Conservation (phyloP, 2,113 vertebrate genomes). For the Picathartes gymnocephalus region DNA sequence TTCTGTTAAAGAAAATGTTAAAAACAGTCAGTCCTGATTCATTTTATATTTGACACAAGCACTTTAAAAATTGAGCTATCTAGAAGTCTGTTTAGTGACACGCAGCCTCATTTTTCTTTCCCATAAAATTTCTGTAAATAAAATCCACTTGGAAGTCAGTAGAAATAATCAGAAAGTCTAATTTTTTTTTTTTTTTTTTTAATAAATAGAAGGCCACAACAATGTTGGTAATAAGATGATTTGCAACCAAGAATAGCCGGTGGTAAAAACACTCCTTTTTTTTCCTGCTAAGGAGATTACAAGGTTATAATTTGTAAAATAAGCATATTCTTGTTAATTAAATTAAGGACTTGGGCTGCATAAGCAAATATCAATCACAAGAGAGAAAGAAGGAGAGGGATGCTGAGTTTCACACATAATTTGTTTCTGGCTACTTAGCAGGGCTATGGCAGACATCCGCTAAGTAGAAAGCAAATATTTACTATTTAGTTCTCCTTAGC, state of each 20-base stretch:
- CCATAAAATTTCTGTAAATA: background rate
- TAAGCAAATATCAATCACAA: conserved; percentile 51
- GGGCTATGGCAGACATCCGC: conserved; percentile 32
- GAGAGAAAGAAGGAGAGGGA: background rate
- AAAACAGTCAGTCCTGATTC: background rate
- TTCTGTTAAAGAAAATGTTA: background rate
- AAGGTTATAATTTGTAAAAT: conserved; percentile 72
- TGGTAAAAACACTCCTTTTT: background rate
- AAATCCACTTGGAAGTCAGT: background rate
- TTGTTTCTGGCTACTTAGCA: conserved; percentile 59
- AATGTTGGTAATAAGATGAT: background rate
- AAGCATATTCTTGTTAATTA: conserved; percentile 58
- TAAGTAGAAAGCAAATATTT: conserved; percentile 44
- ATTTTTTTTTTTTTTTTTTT: no score
- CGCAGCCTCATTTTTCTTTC: background rate
- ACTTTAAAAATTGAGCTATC: background rate
- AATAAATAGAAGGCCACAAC: background rate
- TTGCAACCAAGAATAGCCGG: background rate
- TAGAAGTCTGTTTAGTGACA: background rate
- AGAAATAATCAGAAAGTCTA: background rate
- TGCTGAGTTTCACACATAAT: conserved; percentile 63
- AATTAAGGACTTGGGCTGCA: conserved; percentile 44
- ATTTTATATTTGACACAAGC: background rate
- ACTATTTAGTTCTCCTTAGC: background rate
- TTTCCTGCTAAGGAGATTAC: conserved; percentile 2